Conservation (phyloP, 2,797 vertebrate species). For the Pseudopleuronectes americanus region DNA sequence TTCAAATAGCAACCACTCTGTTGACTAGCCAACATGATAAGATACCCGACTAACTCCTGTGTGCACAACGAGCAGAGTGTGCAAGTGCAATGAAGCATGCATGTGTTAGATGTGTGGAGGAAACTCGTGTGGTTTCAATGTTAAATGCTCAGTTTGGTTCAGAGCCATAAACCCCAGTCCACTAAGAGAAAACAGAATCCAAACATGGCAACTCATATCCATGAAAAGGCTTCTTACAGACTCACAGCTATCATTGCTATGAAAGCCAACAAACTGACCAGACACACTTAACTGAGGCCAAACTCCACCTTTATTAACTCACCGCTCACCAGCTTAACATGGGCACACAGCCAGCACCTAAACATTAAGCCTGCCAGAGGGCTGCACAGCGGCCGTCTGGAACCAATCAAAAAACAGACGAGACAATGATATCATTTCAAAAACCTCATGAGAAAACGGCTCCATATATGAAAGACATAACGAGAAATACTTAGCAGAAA, state of each 20-base stretch:
- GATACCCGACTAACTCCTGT: slow-evolving; percentile 66
- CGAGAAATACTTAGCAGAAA: background rate
- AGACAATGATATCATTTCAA: slow-evolving; percentile 31
- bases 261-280: slow-evolving; percentile 8
- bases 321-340: slow-evolving; percentile 32
- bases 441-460: slow-evolving; percentile 2
- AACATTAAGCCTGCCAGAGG: slow-evolving; percentile 39
- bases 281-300: slow-evolving; percentile 16
- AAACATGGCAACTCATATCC: background rate
- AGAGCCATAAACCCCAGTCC: background rate
- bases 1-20: slow-evolving; percentile 74
- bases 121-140: background rate
- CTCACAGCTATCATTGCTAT: background rate
- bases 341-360: slow-evolving; percentile 30
- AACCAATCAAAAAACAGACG: slow-evolving; percentile 46
- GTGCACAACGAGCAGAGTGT: slow-evolving; percentile 33
- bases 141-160: background rate
- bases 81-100: slow-evolving; percentile 14
- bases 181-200: background rate
- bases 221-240: background rate
- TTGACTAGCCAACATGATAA: slow-evolving; percentile 60
- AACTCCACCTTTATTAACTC: slow-evolving; percentile 36
- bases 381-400: slow-evolving; percentile 28
- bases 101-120: background rate
- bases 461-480: background rate